Evolutionary conservation across 2,888 invertebrate genomes (phyloP), one percentile per base, ranked within the genome.

Genomic region (Aspidapion aeneum): DNA sequence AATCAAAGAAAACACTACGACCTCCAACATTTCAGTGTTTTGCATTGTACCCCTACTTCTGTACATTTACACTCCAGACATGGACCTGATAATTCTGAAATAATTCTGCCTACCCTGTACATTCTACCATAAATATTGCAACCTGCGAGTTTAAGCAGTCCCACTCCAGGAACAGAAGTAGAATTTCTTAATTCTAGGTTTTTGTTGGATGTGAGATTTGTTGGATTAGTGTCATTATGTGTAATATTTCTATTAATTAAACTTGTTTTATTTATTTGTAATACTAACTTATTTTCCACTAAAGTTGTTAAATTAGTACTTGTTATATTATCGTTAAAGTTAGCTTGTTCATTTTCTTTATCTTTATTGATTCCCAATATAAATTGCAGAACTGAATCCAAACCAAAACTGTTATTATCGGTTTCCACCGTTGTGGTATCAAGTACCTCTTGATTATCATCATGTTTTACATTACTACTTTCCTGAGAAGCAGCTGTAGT

Each of bases 51-150:
- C 56, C 94, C 94, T 66, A 90, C 81, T 76, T 93, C 91, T 51
- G 93, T 92, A 80, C 94, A 94, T 80, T 89, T 89, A 79, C 94
- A 94, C 79, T 91, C 90, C 69, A 89, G 85, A 79, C 94, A 94
- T 16, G 90, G 87, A 63, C 88, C 88, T 3, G 93, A 93, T 66
- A 94, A 81, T 81, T 94, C 93, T 1, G 89, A 85, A 71, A 94
- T 93, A 69, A 92, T 89, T 73, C 88, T 84, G 1, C 91, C 93
- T 9, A 94, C 90, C 20, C 90, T 84, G 78, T 94, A 94, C 90
- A 94, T 94, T 68, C 90, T 84, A 3, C 94, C 94, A 74, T 94
- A 94, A 72, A 94, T 94, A 79, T 94, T 94, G 76, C 94, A 94
- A 0, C 94, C 94, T 12, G 92, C 92, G 66, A 94, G 78, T 78